Evolutionary conservation across 2,888 invertebrate species (phyloP).

Genomic region (Volucella bombylans): DNA sequence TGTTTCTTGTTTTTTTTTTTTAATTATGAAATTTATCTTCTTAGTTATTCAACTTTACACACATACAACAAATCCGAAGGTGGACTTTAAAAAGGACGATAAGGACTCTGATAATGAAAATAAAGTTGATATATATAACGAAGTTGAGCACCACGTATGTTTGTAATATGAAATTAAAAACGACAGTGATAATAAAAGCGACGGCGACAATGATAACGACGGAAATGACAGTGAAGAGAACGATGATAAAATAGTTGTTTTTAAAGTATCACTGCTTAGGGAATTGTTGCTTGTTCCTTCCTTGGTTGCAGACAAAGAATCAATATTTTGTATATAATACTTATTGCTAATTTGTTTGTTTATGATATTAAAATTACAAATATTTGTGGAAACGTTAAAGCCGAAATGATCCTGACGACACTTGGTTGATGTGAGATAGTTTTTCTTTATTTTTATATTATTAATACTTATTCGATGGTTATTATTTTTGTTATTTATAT

Average conservation of each 20-base stretch:
- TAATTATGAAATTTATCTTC: neutral
- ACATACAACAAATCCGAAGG: slow-evolving; percentile 40
- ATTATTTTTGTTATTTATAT: slow-evolving; percentile 55
- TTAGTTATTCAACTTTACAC: slow-evolving; percentile 33
- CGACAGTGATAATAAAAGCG: slow-evolving; percentile 5
- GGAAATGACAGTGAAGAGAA: slow-evolving; percentile 14
- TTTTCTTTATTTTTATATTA: slow-evolving; percentile 68
- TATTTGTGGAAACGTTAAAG: slow-evolving; percentile 1
- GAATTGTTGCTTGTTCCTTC: slow-evolving; percentile 39
- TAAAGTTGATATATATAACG: slow-evolving; percentile 49
- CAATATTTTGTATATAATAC: slow-evolving; percentile 48
- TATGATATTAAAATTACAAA: slow-evolving; percentile 22
- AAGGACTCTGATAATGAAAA: slow-evolving; percentile 35
- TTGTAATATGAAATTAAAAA: slow-evolving; percentile 40
- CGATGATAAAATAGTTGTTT: slow-evolving; percentile 17
- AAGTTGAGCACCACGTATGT: slow-evolving; percentile 48
- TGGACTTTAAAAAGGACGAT: slow-evolving; percentile 28
- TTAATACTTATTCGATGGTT: slow-evolving; percentile 76
- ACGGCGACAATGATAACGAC: slow-evolving; percentile 11
- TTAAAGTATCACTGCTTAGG: slow-evolving; percentile 53
- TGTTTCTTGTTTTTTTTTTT: slow-evolving; percentile 9
- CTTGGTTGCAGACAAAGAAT: slow-evolving; percentile 49
- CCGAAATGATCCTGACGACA: slow-evolving; percentile 20
- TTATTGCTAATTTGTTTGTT: slow-evolving; percentile 11
- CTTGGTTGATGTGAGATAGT: slow-evolving; percentile 8